Evolutionary conservation across 1,140 invertebrate genomes (phyloP), one percentile per base, ranked within the genome.

Genomic region (Amyelois transitella): DNA sequence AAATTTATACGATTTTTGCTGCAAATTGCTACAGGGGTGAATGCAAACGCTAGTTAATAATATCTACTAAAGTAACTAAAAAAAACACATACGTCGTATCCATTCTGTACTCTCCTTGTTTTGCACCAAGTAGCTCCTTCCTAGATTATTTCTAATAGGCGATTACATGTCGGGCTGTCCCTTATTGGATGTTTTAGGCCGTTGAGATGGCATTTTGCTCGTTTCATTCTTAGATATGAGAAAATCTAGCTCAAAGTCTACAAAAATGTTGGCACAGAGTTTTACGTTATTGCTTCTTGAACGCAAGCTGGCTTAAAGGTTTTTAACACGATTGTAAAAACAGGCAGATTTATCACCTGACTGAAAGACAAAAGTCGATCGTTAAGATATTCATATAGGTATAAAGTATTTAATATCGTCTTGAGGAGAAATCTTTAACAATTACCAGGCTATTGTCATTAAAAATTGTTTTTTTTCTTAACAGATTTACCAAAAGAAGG

Each of bases 401-500:
- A n/a, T n/a, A n/a, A n/a, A n/a, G n/a, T n/a, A n/a, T n/a, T n/a
- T n/a, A n/a, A n/a, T n/a, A n/a, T n/a, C n/a, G n/a, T n/a, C n/a
- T n/a, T n/a, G n/a, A n/a, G n/a, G n/a, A n/a, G n/a, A n/a, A n/a
- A n/a, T n/a, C n/a, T n/a, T n/a, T n/a, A n/a, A n/a, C n/a, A n/a
- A n/a, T n/a, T n/a, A n/a, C n/a, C n/a, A n/a, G n/a, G n/a, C n/a
- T n/a, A 22, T 28, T 25, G 56, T 48, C 38, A 22, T 17, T n/a
- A n/a, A n/a, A 51, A 24, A 12, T 53, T 14, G 17, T 58, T 8
- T 54, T 51, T 63, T 49, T 64, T 43, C 45, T 50, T 1, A 86
- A 14, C 88, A 96, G 95, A 92, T 86, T 80, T 95, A 56, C 94
- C 95, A 2, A 90, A 91, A 60, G 93, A 94, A 66, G 93, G 92